Conservation (phyloP, 2,888 invertebrate species). For the Ganaspis brasiliensis region DNA sequence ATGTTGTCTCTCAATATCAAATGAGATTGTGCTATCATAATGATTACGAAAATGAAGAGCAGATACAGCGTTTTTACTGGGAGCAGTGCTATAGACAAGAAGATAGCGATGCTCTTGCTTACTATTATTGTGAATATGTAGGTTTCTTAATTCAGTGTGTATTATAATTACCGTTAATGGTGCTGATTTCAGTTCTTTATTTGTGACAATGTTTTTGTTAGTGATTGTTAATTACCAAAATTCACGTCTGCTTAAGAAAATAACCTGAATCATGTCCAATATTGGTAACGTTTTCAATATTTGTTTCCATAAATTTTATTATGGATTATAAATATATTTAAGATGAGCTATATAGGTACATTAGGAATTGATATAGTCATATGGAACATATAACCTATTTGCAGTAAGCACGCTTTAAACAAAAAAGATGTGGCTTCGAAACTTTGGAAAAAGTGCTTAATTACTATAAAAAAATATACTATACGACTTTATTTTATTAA, state of each 20-base stretch:
- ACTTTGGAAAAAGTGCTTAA: too few relatives aligned
- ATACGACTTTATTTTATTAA: too few relatives aligned
- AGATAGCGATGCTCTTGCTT: constrained; percentile 78
- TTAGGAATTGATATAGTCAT: too few relatives aligned
- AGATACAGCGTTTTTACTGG: constrained; percentile 79
- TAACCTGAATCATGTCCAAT: neutral
- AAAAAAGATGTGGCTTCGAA: too few relatives aligned
- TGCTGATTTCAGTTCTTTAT: neutral
- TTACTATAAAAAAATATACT: too few relatives aligned
- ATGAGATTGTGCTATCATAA: constrained; percentile 80
- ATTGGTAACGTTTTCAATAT: neutral
- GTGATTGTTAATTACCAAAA: neutral
- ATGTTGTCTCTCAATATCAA: constrained; percentile 78
- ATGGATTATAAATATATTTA: too few relatives aligned
- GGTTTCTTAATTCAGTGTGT: constrained; percentile 57
- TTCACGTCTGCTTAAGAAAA: neutral
- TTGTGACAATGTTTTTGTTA: neutral
- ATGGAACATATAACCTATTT: too few relatives aligned
- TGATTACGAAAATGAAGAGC: constrained; percentile 79
- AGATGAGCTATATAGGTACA: too few relatives aligned
- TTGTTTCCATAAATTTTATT: neutral
- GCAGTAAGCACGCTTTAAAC: too few relatives aligned
- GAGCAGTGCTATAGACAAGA: constrained; percentile 78
- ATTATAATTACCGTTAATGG: neutral
- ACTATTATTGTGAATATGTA: constrained; percentile 80